Percentiles rank a stretch among this genome's conserved stretches.
Evolutionary conservation across 2,113 vertebrate species (phyloP).

Genomic region (Tachysurus fulvidraco): DNA sequence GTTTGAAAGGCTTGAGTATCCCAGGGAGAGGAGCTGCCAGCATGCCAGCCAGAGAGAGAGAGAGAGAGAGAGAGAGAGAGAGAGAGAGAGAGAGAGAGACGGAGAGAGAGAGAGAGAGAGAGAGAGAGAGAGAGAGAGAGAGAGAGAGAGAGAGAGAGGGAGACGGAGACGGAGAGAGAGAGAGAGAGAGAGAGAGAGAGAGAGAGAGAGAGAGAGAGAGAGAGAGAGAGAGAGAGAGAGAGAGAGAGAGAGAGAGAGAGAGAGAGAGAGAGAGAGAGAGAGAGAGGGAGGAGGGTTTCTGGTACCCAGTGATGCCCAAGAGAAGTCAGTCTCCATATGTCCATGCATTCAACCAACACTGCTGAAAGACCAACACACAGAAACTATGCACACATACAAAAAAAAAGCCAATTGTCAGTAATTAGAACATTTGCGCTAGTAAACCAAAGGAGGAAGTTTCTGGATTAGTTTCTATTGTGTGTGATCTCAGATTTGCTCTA

Average conservation of each 20-base stretch:
- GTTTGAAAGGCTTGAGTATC: slow-evolving; percentile 93
- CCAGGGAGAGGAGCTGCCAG: slow-evolving; percentile 69
- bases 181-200: slow-evolving; percentile 31
- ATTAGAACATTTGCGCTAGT: background rate
- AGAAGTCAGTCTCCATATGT: slow-evolving; percentile 74
- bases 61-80: slow-evolving; percentile 35
- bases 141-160: slow-evolving; percentile 29
- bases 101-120: slow-evolving; percentile 16
- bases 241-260: too few species aligned
- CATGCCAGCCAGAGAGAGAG: slow-evolving; percentile 62
- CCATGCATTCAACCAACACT: slow-evolving; percentile 51
- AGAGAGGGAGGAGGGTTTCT: slow-evolving; percentile 41
- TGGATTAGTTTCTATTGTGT: background rate
- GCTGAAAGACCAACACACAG: slow-evolving; percentile 43
- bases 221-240: too few species aligned
- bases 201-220: slow-evolving; percentile 35
- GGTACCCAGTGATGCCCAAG: slow-evolving; percentile 60
- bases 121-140: slow-evolving; percentile 4
- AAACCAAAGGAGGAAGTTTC: background rate
- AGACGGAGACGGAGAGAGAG: background rate
- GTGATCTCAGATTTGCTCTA: background rate
- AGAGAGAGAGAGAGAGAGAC: slow-evolving; percentile 9
- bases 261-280: slow-evolving; percentile 4
- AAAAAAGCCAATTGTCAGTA: background rate
- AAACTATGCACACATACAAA: slow-evolving; percentile 25